These are phyloP conservation scores for Apodemus agrarius DNA, from an alignment of 2,797 vertebrate genomes.

Conservation along the genomic window DNA sequence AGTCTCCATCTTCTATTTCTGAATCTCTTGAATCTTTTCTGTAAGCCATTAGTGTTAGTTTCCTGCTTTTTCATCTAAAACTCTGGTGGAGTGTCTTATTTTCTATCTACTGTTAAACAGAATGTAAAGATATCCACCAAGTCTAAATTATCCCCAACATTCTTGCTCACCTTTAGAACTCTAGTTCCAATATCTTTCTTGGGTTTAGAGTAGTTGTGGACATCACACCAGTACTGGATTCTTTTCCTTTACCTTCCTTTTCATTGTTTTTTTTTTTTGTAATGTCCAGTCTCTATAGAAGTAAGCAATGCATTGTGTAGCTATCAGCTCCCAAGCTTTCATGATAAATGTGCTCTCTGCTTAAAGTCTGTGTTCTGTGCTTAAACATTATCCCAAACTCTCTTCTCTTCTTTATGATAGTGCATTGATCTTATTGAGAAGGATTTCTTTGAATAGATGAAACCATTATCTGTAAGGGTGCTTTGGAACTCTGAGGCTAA, in stretches of 20 bases:
- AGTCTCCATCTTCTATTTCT: not conserved
- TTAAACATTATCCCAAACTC: not conserved
- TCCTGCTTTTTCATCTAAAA: not conserved
- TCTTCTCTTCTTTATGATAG: not conserved
- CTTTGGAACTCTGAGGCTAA: not conserved
- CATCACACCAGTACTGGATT: not conserved
- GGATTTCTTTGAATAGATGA: not conserved
- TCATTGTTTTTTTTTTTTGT: not conserved
- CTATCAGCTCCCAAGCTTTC: not conserved
- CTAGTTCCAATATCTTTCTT: not conserved
- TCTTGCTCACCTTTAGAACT: not conserved
- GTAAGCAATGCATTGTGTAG: not conserved
- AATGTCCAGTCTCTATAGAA: not conserved
- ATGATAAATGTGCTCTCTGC: not conserved
- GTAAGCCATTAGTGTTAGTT: not conserved
- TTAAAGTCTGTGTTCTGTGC: not conserved
- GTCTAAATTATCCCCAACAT: accelerated
- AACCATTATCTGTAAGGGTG: not conserved
- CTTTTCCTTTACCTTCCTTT: not conserved
- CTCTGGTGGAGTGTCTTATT: not conserved
- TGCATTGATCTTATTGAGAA: not conserved
- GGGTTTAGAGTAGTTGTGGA: not conserved
- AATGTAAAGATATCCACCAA: not conserved
- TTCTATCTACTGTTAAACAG: not conserved
- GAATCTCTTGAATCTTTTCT: not conserved